These are phyloP conservation scores for Dryobota labecula DNA, from an alignment of 2,888 invertebrate species.

Conservation along the genomic window DNA sequence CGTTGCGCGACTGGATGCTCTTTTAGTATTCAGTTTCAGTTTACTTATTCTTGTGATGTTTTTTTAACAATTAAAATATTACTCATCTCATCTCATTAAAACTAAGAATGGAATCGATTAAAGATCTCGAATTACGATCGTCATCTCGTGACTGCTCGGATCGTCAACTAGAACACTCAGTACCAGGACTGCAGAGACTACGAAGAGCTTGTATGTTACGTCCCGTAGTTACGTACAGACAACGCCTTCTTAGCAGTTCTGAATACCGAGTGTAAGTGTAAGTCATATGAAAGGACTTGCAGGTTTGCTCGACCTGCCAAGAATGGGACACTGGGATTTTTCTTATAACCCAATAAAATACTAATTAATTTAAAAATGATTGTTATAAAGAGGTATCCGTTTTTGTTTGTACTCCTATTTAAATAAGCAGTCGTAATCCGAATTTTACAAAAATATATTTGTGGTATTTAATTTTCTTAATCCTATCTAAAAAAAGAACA, in stretches of 20 bases:
- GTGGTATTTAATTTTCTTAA: slow-evolving; percentile 43
- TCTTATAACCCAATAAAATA: slow-evolving; percentile 33
- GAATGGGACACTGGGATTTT: slow-evolving; percentile 62
- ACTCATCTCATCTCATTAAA: slow-evolving; percentile 64
- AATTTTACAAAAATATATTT: background rate
- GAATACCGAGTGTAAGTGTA: slow-evolving; percentile 76
- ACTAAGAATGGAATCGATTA: slow-evolving; percentile 64
- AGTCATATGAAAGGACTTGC: slow-evolving; percentile 77
- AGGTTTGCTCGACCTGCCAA: slow-evolving; percentile 61
- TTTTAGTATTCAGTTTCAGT: slow-evolving; percentile 51
- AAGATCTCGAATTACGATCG: slow-evolving; percentile 71
- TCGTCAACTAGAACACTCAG: slow-evolving; percentile 89
- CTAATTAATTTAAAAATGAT: slow-evolving; percentile 9
- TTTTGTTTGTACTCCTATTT: slow-evolving; percentile 12
- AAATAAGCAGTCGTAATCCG: background rate
- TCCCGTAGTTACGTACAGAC: slow-evolving; percentile 58
- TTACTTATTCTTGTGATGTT: slow-evolving; percentile 47
- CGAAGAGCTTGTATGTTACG: slow-evolving; percentile 68
- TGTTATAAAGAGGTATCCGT: background rate
- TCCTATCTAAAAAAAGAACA: slow-evolving; percentile 70
- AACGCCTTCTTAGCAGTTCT: slow-evolving; percentile 72
- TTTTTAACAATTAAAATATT: slow-evolving; percentile 52
- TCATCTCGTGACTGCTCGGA: slow-evolving; percentile 83
- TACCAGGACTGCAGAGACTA: slow-evolving; percentile 81
- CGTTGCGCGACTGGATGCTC: slow-evolving; percentile 66